These are phyloP conservation scores for Synchiropus splendidus DNA, from an alignment of 2,113 vertebrate genomes.

Conservation along the genomic window DNA sequence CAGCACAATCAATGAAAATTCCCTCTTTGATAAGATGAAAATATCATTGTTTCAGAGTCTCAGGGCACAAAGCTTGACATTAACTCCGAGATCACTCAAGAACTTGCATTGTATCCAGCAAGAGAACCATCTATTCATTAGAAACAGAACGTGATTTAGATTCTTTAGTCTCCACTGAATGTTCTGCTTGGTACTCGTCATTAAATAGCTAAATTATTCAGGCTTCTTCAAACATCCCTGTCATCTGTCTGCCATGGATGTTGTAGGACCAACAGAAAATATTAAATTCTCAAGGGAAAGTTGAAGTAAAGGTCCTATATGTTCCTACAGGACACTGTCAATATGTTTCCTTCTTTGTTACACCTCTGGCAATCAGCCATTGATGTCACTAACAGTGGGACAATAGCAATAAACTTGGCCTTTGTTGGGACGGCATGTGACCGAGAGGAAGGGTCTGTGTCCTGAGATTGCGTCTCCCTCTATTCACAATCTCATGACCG, in stretches of 20 bases:
- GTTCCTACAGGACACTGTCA: slow-evolving; percentile 45
- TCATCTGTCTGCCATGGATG: too few species aligned
- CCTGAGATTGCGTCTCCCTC: slow-evolving; percentile 45
- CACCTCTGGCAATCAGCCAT: slow-evolving; percentile 39
- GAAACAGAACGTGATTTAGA: too few species aligned
- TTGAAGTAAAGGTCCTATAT: not conserved
- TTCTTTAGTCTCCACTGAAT: too few species aligned
- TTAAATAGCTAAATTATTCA: too few species aligned
- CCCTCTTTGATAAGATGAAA: not conserved
- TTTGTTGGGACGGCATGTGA: slow-evolving; percentile 53
- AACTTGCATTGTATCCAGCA: too few species aligned
- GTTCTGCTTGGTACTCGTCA: too few species aligned
- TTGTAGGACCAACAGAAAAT: too few species aligned
- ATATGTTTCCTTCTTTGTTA: slow-evolving; percentile 50
- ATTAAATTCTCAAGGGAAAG: too few species aligned
- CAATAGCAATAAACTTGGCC: slow-evolving; percentile 41
- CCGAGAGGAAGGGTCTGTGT: slow-evolving; percentile 57
- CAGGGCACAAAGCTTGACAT: too few species aligned
- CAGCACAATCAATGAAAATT: not conserved
- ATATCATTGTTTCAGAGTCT: not conserved
- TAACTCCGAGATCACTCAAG: too few species aligned
- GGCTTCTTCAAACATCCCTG: too few species aligned
- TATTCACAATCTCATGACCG: slow-evolving; percentile 26
- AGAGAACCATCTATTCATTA: too few species aligned
- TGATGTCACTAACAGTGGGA: slow-evolving; percentile 48